Base-by-base conservation (phyloP, 1,140 invertebrate genomes). In the Adelges cooleyi region DNA sequence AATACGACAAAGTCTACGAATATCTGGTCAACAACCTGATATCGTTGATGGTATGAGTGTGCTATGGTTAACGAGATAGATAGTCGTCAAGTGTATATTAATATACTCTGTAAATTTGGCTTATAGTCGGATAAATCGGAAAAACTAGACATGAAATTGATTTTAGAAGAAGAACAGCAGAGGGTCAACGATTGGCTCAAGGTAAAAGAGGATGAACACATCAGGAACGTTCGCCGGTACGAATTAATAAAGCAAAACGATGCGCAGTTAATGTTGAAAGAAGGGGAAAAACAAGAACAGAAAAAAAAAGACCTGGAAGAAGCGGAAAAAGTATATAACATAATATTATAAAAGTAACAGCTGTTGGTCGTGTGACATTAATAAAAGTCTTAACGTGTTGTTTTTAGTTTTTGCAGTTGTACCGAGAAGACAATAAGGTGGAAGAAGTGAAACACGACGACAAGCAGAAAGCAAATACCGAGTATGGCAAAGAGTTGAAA, bases 401-500 rank as follows among this genome's bases (percentile, higher is more conserved):
- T n/a, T n/a, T n/a, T 33, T 22, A 48, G 56, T 10, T 46, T 8
- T 62, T 62, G 13, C 22, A 48, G 29, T 20, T n/a, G 0, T 22
- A 15, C 10, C n/a, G 20, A 46, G 18, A 23, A 0, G 4, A 10
- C 10, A 62, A 62, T 3, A 17, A 15, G 17, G 2, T 0, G 0
- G 42, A 33, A 15, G 42, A 48, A 5, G 33, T 18, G 33, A 62
- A 48, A 62, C 18, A 33, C 3, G 2, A 2, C 6, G 17, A 62
- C 2, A 20, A 17, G 17, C 17, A 13, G 2, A n/a, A 46, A 3
- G 18, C 15, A 1, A 62, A 15, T 40, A 29, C 29, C 5, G 25
- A 62, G 4, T 62, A 62, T 15, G 42, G 56, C 8, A 62, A 62
- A 15, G 42, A 62, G 2, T 62, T 62, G 15, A 62, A 33, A 20